These are phyloP conservation scores for Syngnathoides biaculeatus DNA, from an alignment of 2,113 vertebrate genomes.

Conservation along the genomic window DNA sequence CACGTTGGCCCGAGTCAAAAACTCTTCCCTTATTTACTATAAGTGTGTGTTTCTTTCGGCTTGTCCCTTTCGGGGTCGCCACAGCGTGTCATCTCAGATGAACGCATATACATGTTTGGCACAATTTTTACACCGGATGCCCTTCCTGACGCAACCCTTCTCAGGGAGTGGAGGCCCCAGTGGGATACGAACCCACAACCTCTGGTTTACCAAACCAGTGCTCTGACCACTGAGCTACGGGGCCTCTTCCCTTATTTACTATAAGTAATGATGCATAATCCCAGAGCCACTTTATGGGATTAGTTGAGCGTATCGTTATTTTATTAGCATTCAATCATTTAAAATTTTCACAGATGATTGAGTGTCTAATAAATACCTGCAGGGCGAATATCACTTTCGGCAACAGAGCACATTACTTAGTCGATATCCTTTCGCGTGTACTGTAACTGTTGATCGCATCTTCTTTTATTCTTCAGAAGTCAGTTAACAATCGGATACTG, in stretches of 20 bases:
- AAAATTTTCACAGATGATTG: slow-evolving; percentile 27
- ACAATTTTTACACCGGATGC: too few relatives aligned
- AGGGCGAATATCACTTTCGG: slow-evolving; percentile 25
- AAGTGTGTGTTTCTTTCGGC: too few relatives aligned
- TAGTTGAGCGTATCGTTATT: not conserved
- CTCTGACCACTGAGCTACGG: too few relatives aligned
- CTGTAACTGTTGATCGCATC: not conserved
- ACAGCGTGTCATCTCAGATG: too few relatives aligned
- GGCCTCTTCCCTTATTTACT: too few relatives aligned
- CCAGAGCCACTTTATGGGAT: not conserved
- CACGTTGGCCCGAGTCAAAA: not conserved
- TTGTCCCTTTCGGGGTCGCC: too few relatives aligned
- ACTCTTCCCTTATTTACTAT: not conserved
- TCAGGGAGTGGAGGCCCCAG: too few relatives aligned
- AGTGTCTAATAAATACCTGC: slow-evolving; percentile 31
- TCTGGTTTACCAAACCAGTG: too few relatives aligned
- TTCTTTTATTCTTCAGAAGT: not conserved
- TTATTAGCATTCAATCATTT: slow-evolving; percentile 36
- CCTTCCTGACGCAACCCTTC: too few relatives aligned
- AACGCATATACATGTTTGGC: too few relatives aligned
- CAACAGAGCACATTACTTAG: slow-evolving; percentile 18
- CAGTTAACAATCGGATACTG: not conserved
- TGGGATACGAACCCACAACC: too few relatives aligned
- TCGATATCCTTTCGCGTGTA: slow-evolving; percentile 9
- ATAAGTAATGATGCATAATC: not conserved